Conservation (phyloP, 2,797 vertebrate species). For the Eutrigla gurnardus region DNA sequence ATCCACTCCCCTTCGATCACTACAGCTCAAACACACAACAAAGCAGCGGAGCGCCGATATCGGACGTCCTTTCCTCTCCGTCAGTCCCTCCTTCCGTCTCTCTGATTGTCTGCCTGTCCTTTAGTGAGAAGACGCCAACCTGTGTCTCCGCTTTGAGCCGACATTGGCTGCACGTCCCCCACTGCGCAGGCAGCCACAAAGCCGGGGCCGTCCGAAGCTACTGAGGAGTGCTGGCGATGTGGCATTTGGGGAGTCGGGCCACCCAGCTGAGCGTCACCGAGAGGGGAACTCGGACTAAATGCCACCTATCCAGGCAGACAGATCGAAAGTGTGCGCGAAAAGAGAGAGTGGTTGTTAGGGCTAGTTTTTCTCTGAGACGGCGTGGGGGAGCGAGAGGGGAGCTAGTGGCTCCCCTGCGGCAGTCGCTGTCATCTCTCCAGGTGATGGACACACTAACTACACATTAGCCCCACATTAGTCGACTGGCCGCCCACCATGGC, state of each 20-base stretch:
- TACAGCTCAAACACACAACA: conserved; percentile 81
- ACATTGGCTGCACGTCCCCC: conserved; percentile 77
- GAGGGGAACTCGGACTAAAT: conserved; percentile 85
- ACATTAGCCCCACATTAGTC: conserved; percentile 76
- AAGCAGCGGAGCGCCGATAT: conserved; percentile 77
- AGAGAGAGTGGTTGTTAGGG: conserved; percentile 72
- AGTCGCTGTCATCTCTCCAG: conserved; percentile 80
- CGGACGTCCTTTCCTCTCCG: conserved; percentile 76
- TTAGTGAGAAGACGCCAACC: conserved; percentile 82
- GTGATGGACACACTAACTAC: conserved; percentile 76
- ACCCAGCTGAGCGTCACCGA: conserved; percentile 84
- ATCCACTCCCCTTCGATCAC: conserved; percentile 81
- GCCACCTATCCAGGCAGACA: conserved; percentile 82
- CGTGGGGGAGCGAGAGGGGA: conserved; percentile 50
- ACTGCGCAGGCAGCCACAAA: conserved; percentile 76
- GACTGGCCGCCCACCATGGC: conserved; percentile 66
- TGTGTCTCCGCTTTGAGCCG: conserved; percentile 83
- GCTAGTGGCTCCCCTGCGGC: conserved; percentile 74
- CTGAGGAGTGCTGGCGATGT: conserved; percentile 73
- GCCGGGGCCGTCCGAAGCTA: conserved; percentile 66
- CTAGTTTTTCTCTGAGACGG: conserved; percentile 72
- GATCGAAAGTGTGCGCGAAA: conserved; percentile 70
- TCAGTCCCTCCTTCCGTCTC: conserved; percentile 73
- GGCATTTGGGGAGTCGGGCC: conserved; percentile 84
- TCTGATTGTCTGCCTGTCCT: conserved; percentile 87